Evolutionary conservation across 2,888 invertebrate genomes (phyloP), one percentile per base, ranked within the genome.

Genomic region (Drosophila vallismaia): DNA sequence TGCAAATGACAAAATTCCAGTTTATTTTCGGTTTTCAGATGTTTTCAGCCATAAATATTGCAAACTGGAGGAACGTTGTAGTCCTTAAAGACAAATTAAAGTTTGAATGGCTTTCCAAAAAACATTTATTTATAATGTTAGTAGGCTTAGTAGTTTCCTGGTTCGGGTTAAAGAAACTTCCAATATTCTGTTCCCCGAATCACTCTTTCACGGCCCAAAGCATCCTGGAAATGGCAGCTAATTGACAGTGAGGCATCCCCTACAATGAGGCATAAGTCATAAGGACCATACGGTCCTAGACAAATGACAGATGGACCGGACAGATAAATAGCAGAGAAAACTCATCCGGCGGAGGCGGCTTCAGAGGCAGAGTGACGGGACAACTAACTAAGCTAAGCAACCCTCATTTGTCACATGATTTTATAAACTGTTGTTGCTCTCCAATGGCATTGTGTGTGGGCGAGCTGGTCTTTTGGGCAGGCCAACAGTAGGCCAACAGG

Each of bases 361-460:
- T 28, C 56, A 29, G 8, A 5, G 24, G 10, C n/a, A 4, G 55
- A 49, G 53, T 60, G 66, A 48, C 66, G 31, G 57, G 68, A 71
- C 45, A 52, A 49, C 72, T 71, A 72, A 72, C 51, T 71, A 69
- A 62, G 75, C 82, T 76, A 76, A 82, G 48, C 70, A 70, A 87
- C 84, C 83, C 84, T 86, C 77, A 87, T 86, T 87, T 83, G 83
- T 83, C 83, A 86, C 77, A 66, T 75, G 85, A 87, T 75, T 83
- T 83, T 87, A 83, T 87, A 85, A 86, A 83, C 88, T 87, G 59
- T 50, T 71, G 45, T 51, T 71, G 71, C 57, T 56, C 53, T 12
- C 68, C 84, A 71, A 62, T 64, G 67, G 51, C 66, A 59, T 57
- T 49, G 55, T 64, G 55, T 40, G 19, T n/a, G 14, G 29, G 26